Conservation (phyloP, 2,113 vertebrate genomes). For the Tachycineta bicolor region DNA sequence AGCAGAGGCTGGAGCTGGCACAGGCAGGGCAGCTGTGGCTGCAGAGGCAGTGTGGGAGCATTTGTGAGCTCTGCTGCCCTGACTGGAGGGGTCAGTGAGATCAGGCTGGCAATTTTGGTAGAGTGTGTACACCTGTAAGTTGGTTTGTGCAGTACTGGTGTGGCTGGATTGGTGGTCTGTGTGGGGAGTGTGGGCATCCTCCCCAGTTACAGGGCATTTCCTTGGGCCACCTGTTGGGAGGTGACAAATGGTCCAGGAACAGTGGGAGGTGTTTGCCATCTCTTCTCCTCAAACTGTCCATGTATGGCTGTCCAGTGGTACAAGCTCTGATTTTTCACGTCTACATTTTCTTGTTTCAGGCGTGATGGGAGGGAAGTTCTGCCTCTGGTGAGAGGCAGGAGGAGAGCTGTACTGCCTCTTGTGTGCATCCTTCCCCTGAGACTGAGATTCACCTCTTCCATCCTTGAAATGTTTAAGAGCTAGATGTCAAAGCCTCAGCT, state of each 20-base stretch:
- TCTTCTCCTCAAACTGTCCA: not conserved
- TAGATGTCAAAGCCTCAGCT: not conserved
- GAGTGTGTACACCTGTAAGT: not conserved
- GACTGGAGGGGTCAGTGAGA: not conserved
- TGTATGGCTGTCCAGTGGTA: too few species aligned
- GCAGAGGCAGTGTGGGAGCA: fast-evolving
- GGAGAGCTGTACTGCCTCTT: not conserved
- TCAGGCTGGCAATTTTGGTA: not conserved
- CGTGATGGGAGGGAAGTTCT: not conserved
- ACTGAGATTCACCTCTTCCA: not conserved
- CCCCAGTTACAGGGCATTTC: fast-evolving
- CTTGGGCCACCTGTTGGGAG: not conserved
- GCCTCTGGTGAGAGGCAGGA: not conserved
- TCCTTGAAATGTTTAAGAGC: not conserved
- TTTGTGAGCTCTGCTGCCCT: not conserved
- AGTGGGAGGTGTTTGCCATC: not conserved
- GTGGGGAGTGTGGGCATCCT: fast-evolving
- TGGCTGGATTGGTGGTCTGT: not conserved
- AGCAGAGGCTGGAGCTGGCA: not conserved
- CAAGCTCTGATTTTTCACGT: not conserved
- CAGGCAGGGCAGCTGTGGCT: not conserved
- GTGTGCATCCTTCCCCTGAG: not conserved
- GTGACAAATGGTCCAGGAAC: not conserved
- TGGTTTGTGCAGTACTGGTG: not conserved
- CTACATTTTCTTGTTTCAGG: fast-evolving